Evolutionary conservation across 2,797 vertebrate species (phyloP).

Genomic region (Lacerta agilis): DNA sequence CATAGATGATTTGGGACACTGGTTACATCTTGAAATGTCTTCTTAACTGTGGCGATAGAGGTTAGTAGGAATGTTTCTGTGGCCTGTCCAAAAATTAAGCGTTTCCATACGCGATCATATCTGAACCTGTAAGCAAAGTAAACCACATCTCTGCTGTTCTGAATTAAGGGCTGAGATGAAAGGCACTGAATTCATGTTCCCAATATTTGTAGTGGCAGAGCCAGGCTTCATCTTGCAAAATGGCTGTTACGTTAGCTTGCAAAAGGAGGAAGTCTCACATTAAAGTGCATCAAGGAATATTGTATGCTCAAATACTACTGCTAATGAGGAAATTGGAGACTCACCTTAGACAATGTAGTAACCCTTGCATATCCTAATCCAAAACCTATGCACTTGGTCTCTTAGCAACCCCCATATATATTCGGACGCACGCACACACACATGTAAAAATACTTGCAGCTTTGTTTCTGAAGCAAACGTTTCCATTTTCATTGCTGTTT

Average conservation of each 20-base stretch:
- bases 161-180: slow-evolving; percentile 7
- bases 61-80: not conserved
- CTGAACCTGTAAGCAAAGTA: not conserved
- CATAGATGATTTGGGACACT: not conserved
- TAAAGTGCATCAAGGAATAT: not conserved
- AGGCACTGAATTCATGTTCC: not conserved
- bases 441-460: not conserved
- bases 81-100: not conserved
- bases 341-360: not conserved
- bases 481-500: not conserved
- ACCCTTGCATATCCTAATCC: not conserved
- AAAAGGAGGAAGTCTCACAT: not conserved
- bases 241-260: not conserved
- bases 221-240: not conserved
- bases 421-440: not conserved
- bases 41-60: not conserved
- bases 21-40: not conserved
- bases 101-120: not conserved
- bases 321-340: not conserved
- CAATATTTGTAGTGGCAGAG: not conserved
- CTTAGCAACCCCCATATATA: not conserved
- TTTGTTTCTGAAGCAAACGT: not conserved
- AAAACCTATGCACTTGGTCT: not conserved
- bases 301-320: not conserved
- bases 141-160: not conserved